Evolutionary conservation across 2,113 vertebrate species (phyloP).

Genomic region (Zingel zingel): DNA sequence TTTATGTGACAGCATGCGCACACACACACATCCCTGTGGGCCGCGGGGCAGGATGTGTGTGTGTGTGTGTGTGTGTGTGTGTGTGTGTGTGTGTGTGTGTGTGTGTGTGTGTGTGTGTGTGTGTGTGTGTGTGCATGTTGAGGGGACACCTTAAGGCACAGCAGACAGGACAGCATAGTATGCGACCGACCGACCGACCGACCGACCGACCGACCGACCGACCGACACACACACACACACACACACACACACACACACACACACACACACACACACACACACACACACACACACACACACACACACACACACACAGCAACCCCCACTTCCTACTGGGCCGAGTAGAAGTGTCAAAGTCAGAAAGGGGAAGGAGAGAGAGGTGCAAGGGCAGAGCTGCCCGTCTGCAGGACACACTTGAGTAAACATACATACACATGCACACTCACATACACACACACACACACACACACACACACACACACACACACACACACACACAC

Average conservation of each 20-base stretch:
- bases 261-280: slow-evolving; percentile 22
- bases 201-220: slow-evolving; percentile 23
- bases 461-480: slow-evolving; percentile 42
- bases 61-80: slow-evolving; percentile 17
- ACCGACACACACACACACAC: slow-evolving; percentile 21
- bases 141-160: slow-evolving; percentile 71
- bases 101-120: slow-evolving; percentile 22
- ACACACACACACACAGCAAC: slow-evolving; percentile 23
- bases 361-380: slow-evolving; percentile 23
- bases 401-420: slow-evolving; percentile 51
- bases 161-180: slow-evolving; percentile 63
- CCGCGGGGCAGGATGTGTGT: slow-evolving; percentile 14
- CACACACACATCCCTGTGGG: slow-evolving; percentile 41
- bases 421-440: slow-evolving; percentile 43
- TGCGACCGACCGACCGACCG: slow-evolving; percentile 22
- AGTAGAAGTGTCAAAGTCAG: slow-evolving; percentile 73
- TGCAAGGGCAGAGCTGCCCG: slow-evolving; percentile 48
- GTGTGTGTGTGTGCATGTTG: slow-evolving; percentile 21
- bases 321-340: slow-evolving; percentile 17
- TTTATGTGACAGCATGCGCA: slow-evolving; percentile 75
- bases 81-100: slow-evolving; percentile 14
- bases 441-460: slow-evolving; percentile 10
- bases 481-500: slow-evolving; percentile 10
- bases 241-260: slow-evolving; percentile 36
- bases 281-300: slow-evolving; percentile 19